phyloP scores from a whole-genome alignment of 2,113 vertebrate species.

The Eurystomus gularis region DNA sequence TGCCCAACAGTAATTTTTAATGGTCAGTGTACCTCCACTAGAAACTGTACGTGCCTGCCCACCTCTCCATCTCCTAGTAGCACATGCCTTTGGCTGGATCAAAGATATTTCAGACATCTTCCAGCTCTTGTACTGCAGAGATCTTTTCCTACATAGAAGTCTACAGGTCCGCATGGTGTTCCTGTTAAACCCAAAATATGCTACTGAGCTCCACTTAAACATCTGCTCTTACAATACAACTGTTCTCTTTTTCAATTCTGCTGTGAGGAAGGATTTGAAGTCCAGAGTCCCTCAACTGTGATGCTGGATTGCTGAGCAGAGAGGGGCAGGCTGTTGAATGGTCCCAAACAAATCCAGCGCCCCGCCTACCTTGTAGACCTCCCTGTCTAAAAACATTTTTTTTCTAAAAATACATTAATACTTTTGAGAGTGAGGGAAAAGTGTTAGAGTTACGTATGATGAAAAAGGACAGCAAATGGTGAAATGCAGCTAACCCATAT shows the following conservation, averaged over 20 bases:
- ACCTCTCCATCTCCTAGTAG: background rate
- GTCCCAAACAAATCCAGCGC: background rate
- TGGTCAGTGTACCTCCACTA: background rate
- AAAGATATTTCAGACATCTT: background rate
- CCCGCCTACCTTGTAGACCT: background rate
- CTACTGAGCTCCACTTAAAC: background rate
- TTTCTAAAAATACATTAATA: background rate
- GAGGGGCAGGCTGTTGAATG: background rate
- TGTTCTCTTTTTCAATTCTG: background rate
- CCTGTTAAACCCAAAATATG: background rate
- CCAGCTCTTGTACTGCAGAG: background rate
- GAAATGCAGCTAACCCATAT: background rate
- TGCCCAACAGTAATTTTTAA: background rate
- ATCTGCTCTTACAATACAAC: background rate
- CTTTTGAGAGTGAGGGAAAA: background rate
- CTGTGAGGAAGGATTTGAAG: background rate
- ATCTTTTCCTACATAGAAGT: background rate
- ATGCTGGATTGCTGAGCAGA: background rate
- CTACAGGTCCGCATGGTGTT: background rate
- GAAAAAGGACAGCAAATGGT: background rate
- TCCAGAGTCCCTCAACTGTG: background rate
- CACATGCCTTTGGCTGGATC: background rate
- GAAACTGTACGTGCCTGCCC: background rate
- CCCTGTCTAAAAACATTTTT: background rate
- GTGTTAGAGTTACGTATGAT: background rate